Base-by-base conservation (phyloP, 2,797 vertebrate species). In the Limosa lapponica region DNA sequence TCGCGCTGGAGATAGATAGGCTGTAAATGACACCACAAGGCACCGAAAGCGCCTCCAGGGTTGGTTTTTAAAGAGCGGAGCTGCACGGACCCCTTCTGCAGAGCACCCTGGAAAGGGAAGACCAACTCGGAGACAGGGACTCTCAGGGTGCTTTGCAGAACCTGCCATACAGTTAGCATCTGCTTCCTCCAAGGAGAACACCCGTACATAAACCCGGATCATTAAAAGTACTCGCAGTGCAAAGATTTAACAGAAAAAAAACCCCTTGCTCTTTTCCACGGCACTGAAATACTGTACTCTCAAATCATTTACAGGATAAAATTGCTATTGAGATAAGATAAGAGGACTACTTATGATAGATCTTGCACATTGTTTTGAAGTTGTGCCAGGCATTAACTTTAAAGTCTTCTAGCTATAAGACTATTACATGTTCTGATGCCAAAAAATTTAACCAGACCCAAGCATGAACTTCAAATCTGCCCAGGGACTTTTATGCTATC, bases 301-400 rank as follows among this genome's bases (percentile, higher is more conserved):
- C 95, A 83, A 97, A 97, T 97, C 71, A 97, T 96, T 96, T 96
- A 92, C 97, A 96, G 96, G 93, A 94, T 93, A 94, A 96, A 97
- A 97, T 91, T 94, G 93, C 94, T 96, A 96, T 93, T 66, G 84
- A 96, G 96, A 97, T 97, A 97, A 97, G 96, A 97, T 97, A 97
- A 97, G 95, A 97, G 64, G 89, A 94, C 94, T 92, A 91, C 95
- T 97, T 96, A 84, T 77, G 94, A 96, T 93, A 97, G 95, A 96
- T 94, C 75, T 90, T 90, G 85, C 86, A 96, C 32, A 49, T 87
- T 96, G 97, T 95, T 97, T 96, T 97, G 93, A 95, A 94, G 96
- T 87, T 82, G 82, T 89, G 95, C 93, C 95, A 97, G 94, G 94
- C 90, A 90, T 95, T 81, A 95, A 96, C 92, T 93, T 95, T 91